A percentile compares a stretch with the other conserved stretches of the same genome.
Evolutionary conservation across 2,113 vertebrate species (phyloP).

Genomic region (Mormoops blainvillei): DNA sequence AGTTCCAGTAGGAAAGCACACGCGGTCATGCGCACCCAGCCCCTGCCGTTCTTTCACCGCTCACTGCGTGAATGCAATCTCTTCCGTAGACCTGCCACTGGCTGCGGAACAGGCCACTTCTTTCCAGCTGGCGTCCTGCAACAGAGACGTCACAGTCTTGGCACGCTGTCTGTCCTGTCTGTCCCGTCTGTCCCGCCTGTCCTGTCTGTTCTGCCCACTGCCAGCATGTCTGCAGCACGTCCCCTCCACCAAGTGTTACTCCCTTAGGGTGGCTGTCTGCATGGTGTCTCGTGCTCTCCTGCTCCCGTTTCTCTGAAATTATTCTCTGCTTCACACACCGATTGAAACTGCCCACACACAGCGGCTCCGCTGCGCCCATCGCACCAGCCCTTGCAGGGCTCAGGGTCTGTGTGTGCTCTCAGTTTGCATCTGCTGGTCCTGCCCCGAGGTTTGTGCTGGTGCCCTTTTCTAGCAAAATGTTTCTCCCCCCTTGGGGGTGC

Average conservation of each 20-base stretch:
- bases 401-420: accelerated
- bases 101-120: accelerated
- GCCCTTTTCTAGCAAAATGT: background rate
- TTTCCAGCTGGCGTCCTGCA: accelerated
- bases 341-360: background rate
- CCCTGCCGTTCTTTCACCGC: background rate
- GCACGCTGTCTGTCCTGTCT: background rate
- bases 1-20: accelerated
- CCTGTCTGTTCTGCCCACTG: accelerated
- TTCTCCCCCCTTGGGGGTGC: background rate
- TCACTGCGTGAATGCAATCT: accelerated
- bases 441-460: too few species aligned
- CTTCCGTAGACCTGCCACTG: accelerated
- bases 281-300: background rate
- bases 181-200: background rate
- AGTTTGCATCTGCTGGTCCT: background rate
- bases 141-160: background rate
- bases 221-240: background rate
- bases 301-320: background rate
- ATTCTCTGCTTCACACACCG: background rate
- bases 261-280: background rate
- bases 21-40: accelerated
- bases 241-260: background rate
- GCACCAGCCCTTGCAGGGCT: background rate
- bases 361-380: accelerated